Conservation (phyloP, 2,888 invertebrate species). For the Mythimna lalbum region DNA sequence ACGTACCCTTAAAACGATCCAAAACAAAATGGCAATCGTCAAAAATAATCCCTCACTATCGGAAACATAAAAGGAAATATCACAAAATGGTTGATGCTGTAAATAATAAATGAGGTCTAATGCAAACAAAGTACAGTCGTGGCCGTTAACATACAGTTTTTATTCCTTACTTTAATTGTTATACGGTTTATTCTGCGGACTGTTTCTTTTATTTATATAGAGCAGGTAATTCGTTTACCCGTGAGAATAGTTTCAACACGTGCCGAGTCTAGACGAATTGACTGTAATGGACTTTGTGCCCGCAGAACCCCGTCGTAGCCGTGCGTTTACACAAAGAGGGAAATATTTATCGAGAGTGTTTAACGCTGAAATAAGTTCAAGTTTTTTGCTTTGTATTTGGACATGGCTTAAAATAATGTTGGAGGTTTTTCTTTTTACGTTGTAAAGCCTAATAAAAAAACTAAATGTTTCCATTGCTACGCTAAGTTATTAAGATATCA, state of each 20-base stretch:
- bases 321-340: slow-evolving; percentile 71
- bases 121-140: slow-evolving; percentile 45
- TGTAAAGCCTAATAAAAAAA: not conserved
- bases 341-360: slow-evolving; percentile 72
- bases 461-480: too few species aligned
- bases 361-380: slow-evolving; percentile 62
- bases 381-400: slow-evolving; percentile 32
- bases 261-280: slow-evolving; percentile 86
- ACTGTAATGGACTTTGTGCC: slow-evolving; percentile 87
- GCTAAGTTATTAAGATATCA: not conserved
- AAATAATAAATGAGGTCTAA: slow-evolving; percentile 61
- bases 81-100: slow-evolving; percentile 39
- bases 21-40: slow-evolving; percentile 19
- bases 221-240: slow-evolving; percentile 87
- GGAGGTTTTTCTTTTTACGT: not conserved
- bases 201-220: slow-evolving; percentile 84
- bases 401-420: slow-evolving; percentile 13
- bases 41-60: slow-evolving; percentile 29
- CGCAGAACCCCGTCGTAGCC: slow-evolving; percentile 70
- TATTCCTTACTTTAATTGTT: slow-evolving; percentile 79
- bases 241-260: slow-evolving; percentile 88
- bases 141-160: slow-evolving; percentile 61
- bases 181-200: slow-evolving; percentile 78
- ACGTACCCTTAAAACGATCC: not conserved
- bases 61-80: slow-evolving; percentile 31